Evolutionary conservation across 2,797 vertebrate genomes (phyloP).

Genomic region (Paratrypauchen microcephalus): DNA sequence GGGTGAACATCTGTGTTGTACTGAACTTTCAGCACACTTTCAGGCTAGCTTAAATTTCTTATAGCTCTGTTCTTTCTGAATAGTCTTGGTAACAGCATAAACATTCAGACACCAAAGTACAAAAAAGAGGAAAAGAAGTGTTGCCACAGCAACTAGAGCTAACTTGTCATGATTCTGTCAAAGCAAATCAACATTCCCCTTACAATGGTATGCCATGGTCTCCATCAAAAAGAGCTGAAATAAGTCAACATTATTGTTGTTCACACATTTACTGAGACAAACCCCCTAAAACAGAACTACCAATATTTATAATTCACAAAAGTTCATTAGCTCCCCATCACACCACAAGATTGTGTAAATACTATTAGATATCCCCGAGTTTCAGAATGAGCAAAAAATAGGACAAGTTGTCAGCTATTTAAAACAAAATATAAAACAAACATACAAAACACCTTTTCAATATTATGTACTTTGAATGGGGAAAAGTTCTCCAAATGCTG

Average conservation of each 20-base stretch:
- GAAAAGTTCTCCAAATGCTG: too few species aligned
- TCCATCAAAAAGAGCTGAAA: not conserved
- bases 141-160: conserved; percentile 23
- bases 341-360: not conserved
- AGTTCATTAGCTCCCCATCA: not conserved
- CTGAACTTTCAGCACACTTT: conserved; percentile 23
- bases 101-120: not conserved
- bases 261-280: not conserved
- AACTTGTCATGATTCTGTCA: conserved; percentile 36
- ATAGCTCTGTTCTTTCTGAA: conserved; percentile 23
- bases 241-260: not conserved
- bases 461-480: too few species aligned
- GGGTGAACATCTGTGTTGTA: conserved; percentile 13
- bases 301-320: not conserved
- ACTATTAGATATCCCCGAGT: too few species aligned
- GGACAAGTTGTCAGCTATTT: too few species aligned
- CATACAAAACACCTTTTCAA: too few species aligned
- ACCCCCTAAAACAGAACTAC: not conserved
- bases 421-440: too few species aligned
- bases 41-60: not conserved
- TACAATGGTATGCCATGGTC: conserved; percentile 32
- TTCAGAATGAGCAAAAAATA: too few species aligned
- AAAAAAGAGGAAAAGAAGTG: conserved; percentile 33
- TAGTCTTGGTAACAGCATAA: conserved; percentile 14
- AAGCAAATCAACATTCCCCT: conserved; percentile 46